Evolutionary conservation across 2,113 vertebrate genomes (phyloP).

Genomic region (Seriola dumerili): DNA sequence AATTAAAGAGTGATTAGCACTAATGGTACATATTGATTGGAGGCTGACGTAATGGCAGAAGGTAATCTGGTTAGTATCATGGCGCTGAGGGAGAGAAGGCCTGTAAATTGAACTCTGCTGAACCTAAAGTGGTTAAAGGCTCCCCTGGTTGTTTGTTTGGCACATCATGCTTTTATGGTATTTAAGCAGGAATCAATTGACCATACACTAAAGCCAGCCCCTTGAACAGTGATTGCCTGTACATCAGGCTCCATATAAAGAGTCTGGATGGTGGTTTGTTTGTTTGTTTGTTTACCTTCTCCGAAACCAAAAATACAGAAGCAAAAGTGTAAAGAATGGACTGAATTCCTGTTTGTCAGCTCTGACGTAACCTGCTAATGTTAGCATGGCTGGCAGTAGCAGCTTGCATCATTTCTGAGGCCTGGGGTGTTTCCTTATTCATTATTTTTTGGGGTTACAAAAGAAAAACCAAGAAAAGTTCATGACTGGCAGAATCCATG

Average conservation of each 20-base stretch:
- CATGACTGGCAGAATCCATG: too few relatives aligned
- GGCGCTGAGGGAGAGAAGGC: constrained; percentile 52
- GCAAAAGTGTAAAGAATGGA: neutral
- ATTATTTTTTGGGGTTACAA: neutral
- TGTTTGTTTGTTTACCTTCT: neutral
- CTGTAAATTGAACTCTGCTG: constrained; percentile 68
- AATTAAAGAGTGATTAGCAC: constrained; percentile 78
- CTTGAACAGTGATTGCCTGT: neutral
- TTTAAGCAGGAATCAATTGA: constrained; percentile 62
- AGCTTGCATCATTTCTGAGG: neutral
- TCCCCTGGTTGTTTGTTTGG: constrained; percentile 57
- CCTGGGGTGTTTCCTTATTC: neutral
- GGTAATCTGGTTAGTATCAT: constrained; percentile 76
- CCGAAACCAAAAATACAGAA: neutral
- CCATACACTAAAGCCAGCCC: neutral
- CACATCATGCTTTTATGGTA: constrained; percentile 54
- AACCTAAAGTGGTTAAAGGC: constrained; percentile 66
- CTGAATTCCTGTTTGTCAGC: too few relatives aligned
- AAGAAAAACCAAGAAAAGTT: too few relatives aligned
- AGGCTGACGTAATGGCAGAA: constrained; percentile 72
- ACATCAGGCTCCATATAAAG: neutral
- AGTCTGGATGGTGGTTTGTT: neutral
- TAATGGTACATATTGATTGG: constrained; percentile 79
- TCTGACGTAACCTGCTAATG: too few relatives aligned
- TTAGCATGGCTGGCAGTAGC: neutral